Base-by-base conservation (phyloP, 2,888 invertebrate species). In the Cactoblastis cactorum region DNA sequence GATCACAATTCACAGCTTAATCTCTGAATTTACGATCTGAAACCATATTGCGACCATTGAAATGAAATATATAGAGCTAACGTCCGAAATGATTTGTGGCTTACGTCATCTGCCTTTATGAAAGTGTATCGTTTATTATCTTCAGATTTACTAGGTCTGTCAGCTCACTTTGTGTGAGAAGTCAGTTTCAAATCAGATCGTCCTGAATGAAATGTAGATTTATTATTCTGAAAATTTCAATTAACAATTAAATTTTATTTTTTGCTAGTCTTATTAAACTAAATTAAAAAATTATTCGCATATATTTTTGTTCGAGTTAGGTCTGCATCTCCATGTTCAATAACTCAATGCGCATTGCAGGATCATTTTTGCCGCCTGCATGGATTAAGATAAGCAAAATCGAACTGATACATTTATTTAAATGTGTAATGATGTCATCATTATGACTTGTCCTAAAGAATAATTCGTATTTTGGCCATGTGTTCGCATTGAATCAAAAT, bases 301-400 rank as follows among this genome's bases (percentile, higher is more conserved):
- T 34, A 18, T 12, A 6, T 22, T 15, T 17, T 37, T 15, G 1
- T 14, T 22, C 14, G 8, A 22, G 3, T 28, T 19, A 2, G 14
- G 24, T 5, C 14, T 28, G 14, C 38, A 1, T 32, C 14, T 43
- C 43, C 17, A 43, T 28, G 17, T 14, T n/a, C 2, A 34, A 35
- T 37, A 35, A 35, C 9, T 34, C 35, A 35, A 34, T 35, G 15
- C 14, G 12, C 3, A 12, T 6, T 17, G 14, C 11, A 12, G 34
- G 19, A 37, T 35, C 22, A 34, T 37, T 35, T 47, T 22, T 22
- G 35, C 35, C 46, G 35, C 12, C 46, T 47, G 46, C 35, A 11
- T 35, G 46, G 22, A 35, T 47, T 47, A 47, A 47, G 46, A 47
- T 47, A 37, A 47, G 46, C 46, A 37, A 22, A 47, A 34, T 14